These are phyloP conservation scores for Spilarctia lutea DNA, from an alignment of 2,888 invertebrate genomes.

Conservation along the genomic window DNA sequence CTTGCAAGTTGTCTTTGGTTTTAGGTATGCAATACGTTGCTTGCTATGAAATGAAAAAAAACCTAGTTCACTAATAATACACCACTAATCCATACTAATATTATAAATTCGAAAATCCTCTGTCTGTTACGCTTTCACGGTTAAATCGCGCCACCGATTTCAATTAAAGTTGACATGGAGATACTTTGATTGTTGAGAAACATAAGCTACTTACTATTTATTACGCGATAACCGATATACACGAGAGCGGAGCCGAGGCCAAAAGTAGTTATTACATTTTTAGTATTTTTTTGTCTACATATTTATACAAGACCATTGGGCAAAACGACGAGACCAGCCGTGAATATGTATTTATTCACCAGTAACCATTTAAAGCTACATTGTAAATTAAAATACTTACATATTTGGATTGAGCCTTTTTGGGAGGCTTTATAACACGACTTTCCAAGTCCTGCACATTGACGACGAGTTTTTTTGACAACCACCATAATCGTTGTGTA, in stretches of 20 bases:
- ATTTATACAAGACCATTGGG: slow-evolving; percentile 13
- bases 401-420: slow-evolving; percentile 62
- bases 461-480: slow-evolving; percentile 61
- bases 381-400: slow-evolving; percentile 49
- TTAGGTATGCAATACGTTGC: neutral
- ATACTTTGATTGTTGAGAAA: no score
- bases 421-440: slow-evolving; percentile 64
- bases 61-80: neutral
- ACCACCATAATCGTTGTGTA: slow-evolving; percentile 46
- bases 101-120: no score
- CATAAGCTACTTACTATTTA: no score
- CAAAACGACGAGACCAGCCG: slow-evolving; percentile 34
- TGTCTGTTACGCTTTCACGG: no score
- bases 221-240: no score
- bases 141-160: no score
- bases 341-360: slow-evolving; percentile 25
- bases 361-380: slow-evolving; percentile 42
- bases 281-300: slow-evolving; percentile 4
- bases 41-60: no score
- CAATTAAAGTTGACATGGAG: no score
- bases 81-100: neutral
- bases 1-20: no score
- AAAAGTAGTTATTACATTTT: no score
- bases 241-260: no score
- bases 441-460: slow-evolving; percentile 71